phyloP scores from a whole-genome alignment of 2,113 vertebrate species.

The Equus przewalskii region DNA sequence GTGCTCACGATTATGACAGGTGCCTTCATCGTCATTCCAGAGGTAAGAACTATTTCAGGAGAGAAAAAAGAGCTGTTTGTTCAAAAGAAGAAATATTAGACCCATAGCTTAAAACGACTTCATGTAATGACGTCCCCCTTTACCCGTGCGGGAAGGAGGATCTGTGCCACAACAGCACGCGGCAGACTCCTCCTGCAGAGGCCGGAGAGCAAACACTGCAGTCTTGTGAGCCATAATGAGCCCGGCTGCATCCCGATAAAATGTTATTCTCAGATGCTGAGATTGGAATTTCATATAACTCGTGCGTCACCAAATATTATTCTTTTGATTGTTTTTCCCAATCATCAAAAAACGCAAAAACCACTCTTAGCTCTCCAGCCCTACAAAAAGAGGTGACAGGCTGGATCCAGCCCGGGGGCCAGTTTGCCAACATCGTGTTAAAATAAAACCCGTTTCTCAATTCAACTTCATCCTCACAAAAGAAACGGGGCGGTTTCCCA shows the following conservation, averaged over 20 bases:
- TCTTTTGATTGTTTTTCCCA: background rate
- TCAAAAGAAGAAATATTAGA: fast-evolving
- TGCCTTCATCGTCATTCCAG: slow-evolving; percentile 97
- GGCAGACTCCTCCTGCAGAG: background rate
- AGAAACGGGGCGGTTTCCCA: background rate
- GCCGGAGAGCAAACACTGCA: fast-evolving
- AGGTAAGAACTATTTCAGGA: slow-evolving; percentile 89
- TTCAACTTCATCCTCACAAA: background rate
- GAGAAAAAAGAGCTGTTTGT: fast-evolving
- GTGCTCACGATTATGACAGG: slow-evolving; percentile 97
- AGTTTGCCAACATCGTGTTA: background rate
- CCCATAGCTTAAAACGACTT: fast-evolving
- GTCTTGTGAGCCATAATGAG: fast-evolving
- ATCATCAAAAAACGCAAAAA: background rate
- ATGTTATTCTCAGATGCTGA: background rate
- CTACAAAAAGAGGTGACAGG: fast-evolving
- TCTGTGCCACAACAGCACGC: background rate
- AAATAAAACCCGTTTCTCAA: background rate
- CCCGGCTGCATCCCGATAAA: fast-evolving
- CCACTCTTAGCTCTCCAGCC: background rate
- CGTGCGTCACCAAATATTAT: background rate
- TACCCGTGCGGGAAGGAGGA: fast-evolving
- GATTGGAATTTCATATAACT: background rate
- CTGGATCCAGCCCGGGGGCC: background rate
- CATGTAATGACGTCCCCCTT: fast-evolving